Evolutionary conservation across 2,113 vertebrate genomes (phyloP), one percentile per base, ranked within the genome.

Genomic region (Hylia prasina): DNA sequence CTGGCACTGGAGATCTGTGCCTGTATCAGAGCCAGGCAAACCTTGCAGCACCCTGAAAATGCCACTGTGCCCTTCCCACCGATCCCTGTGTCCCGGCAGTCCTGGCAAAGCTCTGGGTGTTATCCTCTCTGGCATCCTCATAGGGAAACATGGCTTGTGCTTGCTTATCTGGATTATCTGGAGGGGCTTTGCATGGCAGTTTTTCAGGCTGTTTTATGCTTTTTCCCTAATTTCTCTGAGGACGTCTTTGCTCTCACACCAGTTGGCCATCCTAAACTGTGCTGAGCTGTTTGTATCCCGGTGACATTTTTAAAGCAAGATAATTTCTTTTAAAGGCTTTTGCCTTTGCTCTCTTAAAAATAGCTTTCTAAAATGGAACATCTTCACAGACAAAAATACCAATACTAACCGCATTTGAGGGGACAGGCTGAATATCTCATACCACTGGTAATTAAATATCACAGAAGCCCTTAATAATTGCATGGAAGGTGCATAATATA

Each of bases 281-380:
- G 8, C 56, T 83, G 31, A 86, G 68, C 68, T 54, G 6, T 68
- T 92, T 60, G 82, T 37, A 78, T 48, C 40, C n/a, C 15, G 1
- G 51, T 13, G 60, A 68, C 60, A 61, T 84, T 92, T 83, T 87
- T 42, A 92, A 75, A 75, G 80, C 15, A 33, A 73, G 25, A 68
- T 91, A 54, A 65, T 91, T 91, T 91, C 18, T 96, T 89, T 92
- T 86, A 63, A 81, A 68, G 71, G 60, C 48, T 87, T 82, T 87
- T 82, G 69, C 63, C 28, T 87, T 96, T 50, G 20, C 40, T 86
- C 28, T 51, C 39, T 93, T 72, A 92, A 93, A 96, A 95, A 88
- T 33, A 86, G 40, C 58, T 70, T 94, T 48, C 66, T 22, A 68
- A 95, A 87, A 3, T 0, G 1, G 72, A 90, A 79, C 33, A 12